Evolutionary conservation across 1,140 invertebrate species (phyloP).

Genomic region (Orchesella cincta): DNA sequence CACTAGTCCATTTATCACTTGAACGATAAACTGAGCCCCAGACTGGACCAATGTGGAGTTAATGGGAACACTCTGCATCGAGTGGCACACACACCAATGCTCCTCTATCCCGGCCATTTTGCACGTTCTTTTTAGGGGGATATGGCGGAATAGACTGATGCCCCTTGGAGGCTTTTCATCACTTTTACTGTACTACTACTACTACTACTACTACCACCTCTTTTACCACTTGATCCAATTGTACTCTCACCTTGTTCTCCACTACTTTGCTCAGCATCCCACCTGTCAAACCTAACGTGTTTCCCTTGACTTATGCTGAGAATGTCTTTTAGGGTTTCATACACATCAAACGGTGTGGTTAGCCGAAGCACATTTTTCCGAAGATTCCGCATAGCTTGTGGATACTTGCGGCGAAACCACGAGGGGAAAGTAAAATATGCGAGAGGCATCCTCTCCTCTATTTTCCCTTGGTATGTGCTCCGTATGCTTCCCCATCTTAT

Average conservation of each 20-base stretch:
- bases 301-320: constrained; percentile 21
- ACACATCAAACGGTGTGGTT: constrained; percentile 44
- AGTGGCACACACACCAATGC: constrained; percentile 49
- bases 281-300: not conserved
- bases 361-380: constrained; percentile 36
- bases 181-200: constrained; percentile 3
- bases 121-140: constrained; percentile 42
- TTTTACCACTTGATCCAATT: no score
- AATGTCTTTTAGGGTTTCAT: constrained; percentile 44
- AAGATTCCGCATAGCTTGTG: constrained; percentile 35
- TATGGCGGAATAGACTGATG: constrained; percentile 39
- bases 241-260: not conserved
- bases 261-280: not conserved
- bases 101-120: constrained; percentile 42
- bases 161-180: constrained; percentile 27
- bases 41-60: constrained; percentile 28
- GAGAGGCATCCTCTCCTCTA: constrained; percentile 49
- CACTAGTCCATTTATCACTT: constrained; percentile 36
- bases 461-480: constrained; percentile 42
- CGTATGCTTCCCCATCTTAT: constrained; percentile 80
- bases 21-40: constrained; percentile 40
- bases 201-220: not conserved
- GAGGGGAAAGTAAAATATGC: constrained; percentile 39
- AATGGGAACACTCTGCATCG: constrained; percentile 32
- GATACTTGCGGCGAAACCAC: constrained; percentile 36